phyloP scores from a whole-genome alignment of 2,113 vertebrate genomes.

The Romanogobio albipinnatus region DNA sequence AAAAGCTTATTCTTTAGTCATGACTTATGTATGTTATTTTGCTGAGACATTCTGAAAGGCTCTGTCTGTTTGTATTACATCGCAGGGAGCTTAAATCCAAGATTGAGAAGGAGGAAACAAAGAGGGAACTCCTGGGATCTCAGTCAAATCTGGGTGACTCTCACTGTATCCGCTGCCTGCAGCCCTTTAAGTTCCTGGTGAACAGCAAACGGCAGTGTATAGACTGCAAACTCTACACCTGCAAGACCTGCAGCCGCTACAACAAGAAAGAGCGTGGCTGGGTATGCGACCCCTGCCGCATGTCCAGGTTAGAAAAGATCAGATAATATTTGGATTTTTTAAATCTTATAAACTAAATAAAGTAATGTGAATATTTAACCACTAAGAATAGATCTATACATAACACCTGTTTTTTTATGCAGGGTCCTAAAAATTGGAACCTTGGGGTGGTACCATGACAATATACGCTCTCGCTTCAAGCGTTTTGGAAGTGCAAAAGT shows the following conservation, averaged over 20 bases:
- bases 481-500: constrained; percentile 93
- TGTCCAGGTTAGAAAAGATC: constrained; percentile 79
- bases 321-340: not conserved
- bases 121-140: constrained; percentile 79
- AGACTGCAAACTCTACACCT: constrained; percentile 84
- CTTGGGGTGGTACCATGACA: constrained; percentile 90
- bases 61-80: not conserved
- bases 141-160: constrained; percentile 77
- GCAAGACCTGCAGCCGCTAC: constrained; percentile 86
- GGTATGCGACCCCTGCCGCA: constrained; percentile 89
- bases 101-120: constrained; percentile 84
- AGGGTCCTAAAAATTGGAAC: constrained; percentile 89
- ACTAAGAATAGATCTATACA: not conserved
- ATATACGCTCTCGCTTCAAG: constrained; percentile 88
- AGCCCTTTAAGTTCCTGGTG: constrained; percentile 88
- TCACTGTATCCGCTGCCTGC: constrained; percentile 89
- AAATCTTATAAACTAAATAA: not conserved
- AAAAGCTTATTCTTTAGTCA: not conserved
- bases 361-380: not conserved
- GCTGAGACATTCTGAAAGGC: no score
- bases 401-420: constrained; percentile 37
- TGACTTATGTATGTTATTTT: no score
- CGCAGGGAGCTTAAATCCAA: constrained; percentile 82
- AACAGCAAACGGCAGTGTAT: constrained; percentile 84
- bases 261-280: constrained; percentile 89